phyloP scores from a whole-genome alignment of 1,140 invertebrate genomes.

The Uloborus diversus region DNA sequence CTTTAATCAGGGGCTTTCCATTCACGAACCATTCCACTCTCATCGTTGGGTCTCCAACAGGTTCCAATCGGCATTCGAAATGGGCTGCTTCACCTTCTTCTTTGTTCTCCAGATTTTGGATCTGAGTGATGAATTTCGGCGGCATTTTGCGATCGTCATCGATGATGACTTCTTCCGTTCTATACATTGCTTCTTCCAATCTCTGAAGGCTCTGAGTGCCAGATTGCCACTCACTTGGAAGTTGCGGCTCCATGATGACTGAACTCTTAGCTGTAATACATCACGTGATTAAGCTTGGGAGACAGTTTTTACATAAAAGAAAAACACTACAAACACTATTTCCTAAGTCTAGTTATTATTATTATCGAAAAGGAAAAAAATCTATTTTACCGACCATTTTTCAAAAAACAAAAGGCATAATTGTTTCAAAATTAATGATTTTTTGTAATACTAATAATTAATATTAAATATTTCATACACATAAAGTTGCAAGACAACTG shows the following conservation, averaged over 20 bases:
- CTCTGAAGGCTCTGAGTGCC: conserved; percentile 88
- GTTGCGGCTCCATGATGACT: conserved; percentile 88
- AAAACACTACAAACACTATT: not conserved
- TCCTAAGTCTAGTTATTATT: too few relatives aligned
- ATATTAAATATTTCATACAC: too few relatives aligned
- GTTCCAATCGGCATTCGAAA: conserved; percentile 90
- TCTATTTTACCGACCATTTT: too few relatives aligned
- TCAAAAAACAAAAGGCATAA: too few relatives aligned
- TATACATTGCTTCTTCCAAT: conserved; percentile 87
- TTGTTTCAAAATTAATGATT: too few relatives aligned
- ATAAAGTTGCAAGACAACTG: too few relatives aligned
- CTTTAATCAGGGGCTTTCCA: conserved; percentile 83
- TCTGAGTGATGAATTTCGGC: conserved; percentile 83
- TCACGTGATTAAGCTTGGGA: too few relatives aligned
- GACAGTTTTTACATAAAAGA: not conserved
- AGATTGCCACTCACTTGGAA: conserved; percentile 83
- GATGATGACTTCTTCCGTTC: conserved; percentile 80
- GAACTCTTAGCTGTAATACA: conserved; percentile 70
- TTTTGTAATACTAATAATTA: too few relatives aligned
- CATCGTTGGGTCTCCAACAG: conserved; percentile 85
- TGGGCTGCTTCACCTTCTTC: conserved; percentile 87
- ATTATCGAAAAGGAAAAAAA: too few relatives aligned
- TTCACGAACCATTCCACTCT: conserved; percentile 95
- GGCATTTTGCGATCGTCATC: conserved; percentile 88
- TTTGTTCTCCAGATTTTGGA: conserved; percentile 79